Evolutionary conservation across 2,888 invertebrate genomes (phyloP).

Genomic region (Athalia rosae): DNA sequence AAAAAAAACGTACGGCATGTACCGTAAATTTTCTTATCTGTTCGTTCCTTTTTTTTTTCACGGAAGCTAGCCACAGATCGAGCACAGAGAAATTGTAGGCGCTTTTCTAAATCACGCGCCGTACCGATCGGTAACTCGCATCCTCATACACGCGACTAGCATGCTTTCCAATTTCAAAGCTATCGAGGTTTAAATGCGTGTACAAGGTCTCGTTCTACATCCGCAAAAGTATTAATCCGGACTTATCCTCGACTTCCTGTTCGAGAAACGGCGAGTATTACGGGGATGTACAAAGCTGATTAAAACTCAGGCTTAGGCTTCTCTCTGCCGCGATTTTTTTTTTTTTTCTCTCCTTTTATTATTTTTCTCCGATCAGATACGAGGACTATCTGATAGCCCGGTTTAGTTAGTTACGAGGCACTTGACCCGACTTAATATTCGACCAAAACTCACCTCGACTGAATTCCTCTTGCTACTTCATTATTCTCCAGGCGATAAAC

Average conservation of each 20-base stretch:
- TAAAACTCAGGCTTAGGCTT: too few species aligned
- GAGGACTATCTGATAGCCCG: not conserved
- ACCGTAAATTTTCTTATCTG: not conserved
- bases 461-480: not conserved
- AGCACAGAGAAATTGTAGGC: constrained; percentile 31
- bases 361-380: too few species aligned
- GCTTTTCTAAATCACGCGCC: constrained; percentile 25
- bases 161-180: constrained; percentile 30
- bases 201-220: not conserved
- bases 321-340: too few species aligned
- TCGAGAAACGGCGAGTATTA: not conserved
- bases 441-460: too few species aligned
- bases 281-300: not conserved
- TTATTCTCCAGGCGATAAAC: constrained; percentile 57
- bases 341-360: too few species aligned
- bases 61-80: constrained; percentile 29
- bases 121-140: not conserved
- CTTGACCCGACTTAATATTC: too few species aligned
- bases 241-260: not conserved
- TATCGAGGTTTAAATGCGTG: not conserved
- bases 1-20: not conserved
- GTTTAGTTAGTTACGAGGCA: not conserved
- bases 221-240: not conserved
- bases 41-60: constrained; percentile 14
- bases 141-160: not conserved